Evolutionary conservation across 2,888 invertebrate genomes (phyloP), one percentile per base, ranked within the genome.

Genomic region (Mesoligia furuncula): DNA sequence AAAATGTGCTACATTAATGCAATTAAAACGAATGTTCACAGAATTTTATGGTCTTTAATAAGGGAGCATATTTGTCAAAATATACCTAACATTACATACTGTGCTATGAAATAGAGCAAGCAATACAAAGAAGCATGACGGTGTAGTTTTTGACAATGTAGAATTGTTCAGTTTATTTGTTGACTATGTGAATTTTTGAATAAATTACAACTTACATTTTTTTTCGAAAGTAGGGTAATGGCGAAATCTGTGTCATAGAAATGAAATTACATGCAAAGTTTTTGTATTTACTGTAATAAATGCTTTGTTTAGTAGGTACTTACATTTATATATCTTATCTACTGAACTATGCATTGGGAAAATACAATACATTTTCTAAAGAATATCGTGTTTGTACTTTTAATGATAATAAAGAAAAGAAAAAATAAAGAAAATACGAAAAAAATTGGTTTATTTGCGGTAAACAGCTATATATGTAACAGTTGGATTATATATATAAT

Each of bases 211-310:
- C 36, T 67, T 54, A 20, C 36, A 66, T 59, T 51, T 27, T 57
- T 45, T 51, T 42, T 73, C 17, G 61, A 71, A 73, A 78, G 78
- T 77, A 51, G 62, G 51, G 24, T n/a, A 67, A n/a, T 42, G 45
- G 6, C 51, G 24, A 27, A 73, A 76, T 45, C 42, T 42, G 24
- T 45, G 42, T 54, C 27, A 36, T 42, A 72, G 42, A 20, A 79
- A 54, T n/a, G 48, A 20, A 61, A 48, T 61, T 39, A 66, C n/a
- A 9, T 42, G 11, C 27, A 51, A 27, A 9, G 3, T 31, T 8
- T 69, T 39, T 51, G 11, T 15, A 27, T 20, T 15, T 36, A 68
- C 20, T 51, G 27, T 15, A 20, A 15, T 7, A 27, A 13, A 6
- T 39, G n/a, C n/a, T 20, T 31, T 66, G 72, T 66, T 67, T 20